Base-by-base conservation (phyloP, 2,113 vertebrate genomes). In the Python bivittatus region DNA sequence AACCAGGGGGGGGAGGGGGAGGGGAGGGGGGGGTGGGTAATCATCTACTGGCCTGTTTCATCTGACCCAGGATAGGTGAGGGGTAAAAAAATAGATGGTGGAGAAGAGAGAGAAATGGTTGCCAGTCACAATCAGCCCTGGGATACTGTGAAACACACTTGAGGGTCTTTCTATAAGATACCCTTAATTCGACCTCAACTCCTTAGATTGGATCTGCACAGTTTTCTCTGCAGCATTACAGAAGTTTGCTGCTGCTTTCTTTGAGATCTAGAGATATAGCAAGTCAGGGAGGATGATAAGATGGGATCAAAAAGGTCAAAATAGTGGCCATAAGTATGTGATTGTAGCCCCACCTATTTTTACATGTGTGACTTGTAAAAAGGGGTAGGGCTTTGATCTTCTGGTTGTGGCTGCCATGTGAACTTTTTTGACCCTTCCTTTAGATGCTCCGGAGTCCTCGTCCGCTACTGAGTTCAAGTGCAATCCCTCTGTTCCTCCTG, bases 31-130 rank as follows among this genome's bases (percentile, higher is more conserved):
- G n/a, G n/a, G n/a, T n/a, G n/a, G 13, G 90, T 90, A 96, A 95
- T 97, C 94, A 93, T 95, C 91, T 89, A 84, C 58, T 91, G 95
- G 92, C 93, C 93, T 89, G 94, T 13, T 72, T 79, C 33, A 7
- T 79, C n/a, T 38, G 38, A 79, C 68, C 68, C 68, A 79, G n/a
- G 6, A 20, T 79, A 79, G 15, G 38, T 38, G 68, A 79, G 33
- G n/a, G 15, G 15, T 38, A 38, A 79, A 38, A 68, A 72, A 20
- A 72, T 17, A 11, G 17, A 38, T 64, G 25, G 61, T 42, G 93
- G 93, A 83, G 84, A 13, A 61, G 53, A 93, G 93, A 87, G 86
- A 48, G 48, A 52, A 44, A 53, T 29, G 48, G 84, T 13, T 25
- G 44, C 38, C 68, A 33, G 64, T 72, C 64, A 72, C 64, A 72